Conservation (phyloP, 2,113 vertebrate genomes). For the Triplophysa rosa region DNA sequence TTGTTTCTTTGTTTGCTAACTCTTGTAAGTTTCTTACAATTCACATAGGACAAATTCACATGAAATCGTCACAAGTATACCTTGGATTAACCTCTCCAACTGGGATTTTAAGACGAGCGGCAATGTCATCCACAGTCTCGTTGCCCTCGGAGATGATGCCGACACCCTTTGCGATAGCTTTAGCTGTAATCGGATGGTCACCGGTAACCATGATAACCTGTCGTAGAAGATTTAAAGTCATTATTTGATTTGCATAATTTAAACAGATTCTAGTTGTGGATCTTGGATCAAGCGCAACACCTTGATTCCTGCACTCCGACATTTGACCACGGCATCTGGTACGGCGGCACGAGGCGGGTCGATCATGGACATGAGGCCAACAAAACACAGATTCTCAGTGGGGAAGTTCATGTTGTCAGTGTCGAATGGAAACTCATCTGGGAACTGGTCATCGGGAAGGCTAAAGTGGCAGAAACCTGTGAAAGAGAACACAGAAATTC, state of each 20-base stretch:
- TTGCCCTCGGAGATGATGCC: too few relatives aligned
- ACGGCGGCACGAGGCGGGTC: conserved; percentile 86
- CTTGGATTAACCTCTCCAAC: too few relatives aligned
- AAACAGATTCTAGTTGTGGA: background rate
- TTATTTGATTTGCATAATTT: too few relatives aligned
- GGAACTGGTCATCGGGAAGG: conserved; percentile 81
- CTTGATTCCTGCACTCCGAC: conserved; percentile 93
- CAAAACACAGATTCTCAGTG: conserved; percentile 83
- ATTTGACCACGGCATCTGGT: conserved; percentile 88
- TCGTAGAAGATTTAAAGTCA: background rate
- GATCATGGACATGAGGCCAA: conserved; percentile 94
- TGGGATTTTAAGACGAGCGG: too few relatives aligned
- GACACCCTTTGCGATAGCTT: conserved; percentile 79
- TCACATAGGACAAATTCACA: too few relatives aligned
- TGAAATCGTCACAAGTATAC: too few relatives aligned
- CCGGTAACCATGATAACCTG: conserved; percentile 94
- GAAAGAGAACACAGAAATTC: background rate
- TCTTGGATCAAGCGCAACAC: conserved; percentile 56
- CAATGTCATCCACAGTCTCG: too few relatives aligned
- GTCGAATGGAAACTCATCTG: conserved; percentile 83
- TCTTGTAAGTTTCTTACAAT: too few relatives aligned
- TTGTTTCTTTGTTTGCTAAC: too few relatives aligned
- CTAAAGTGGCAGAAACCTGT: conserved; percentile 86
- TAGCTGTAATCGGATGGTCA: conserved; percentile 91
- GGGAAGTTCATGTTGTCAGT: conserved; percentile 86